Base-by-base conservation (phyloP, 2,797 vertebrate genomes). In the Anisognathus igniventris region DNA sequence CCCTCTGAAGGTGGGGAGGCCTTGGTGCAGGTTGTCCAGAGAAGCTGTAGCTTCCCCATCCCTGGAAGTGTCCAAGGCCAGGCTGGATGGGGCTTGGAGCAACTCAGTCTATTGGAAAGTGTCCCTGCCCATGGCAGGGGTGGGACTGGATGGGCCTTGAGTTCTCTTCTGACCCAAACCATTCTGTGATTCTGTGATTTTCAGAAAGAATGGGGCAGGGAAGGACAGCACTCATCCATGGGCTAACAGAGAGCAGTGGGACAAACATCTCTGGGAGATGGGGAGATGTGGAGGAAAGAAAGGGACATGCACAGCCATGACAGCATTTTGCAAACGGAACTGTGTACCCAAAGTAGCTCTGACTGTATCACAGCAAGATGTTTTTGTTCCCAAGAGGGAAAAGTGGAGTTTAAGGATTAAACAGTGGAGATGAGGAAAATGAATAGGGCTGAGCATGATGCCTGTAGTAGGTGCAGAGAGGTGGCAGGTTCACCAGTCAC, bases 341-440 rank as follows among this genome's bases (percentile, higher is more conserved):
- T 7, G 31, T 0, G 3, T 1, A 7, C 17, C 58, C 21, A 12
- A 44, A 51, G 56, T 24, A 51, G 27, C 35, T 87, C 39, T 35
- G 58, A 50, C 35, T 4, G 0, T 18, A 47, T 7, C 3, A 4
- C 15, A 27, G 64, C 0, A 1, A 58, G 39, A 35, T 1, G 2
- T 10, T 86, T 51, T 51, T 44, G 23, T 6, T 35, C 40, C 31
- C 48, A 39, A 23, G 15, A 51, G 33, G 31, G 45, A 87, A 77
- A 78, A 1, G 3, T 19, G 57, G 40, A 64, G 15, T 62, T 79
- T 35, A 76, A 50, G 23, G 75, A 44, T 9, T 40, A 70, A 79
- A 30, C 1, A 58, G 30, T 2, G 19, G 39, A 62, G 48, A 48
- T 10, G 58, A 83, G 30, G 50, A 48, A 64, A 65, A 56, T 1